Base-by-base conservation (phyloP, 2,888 invertebrate species). In the Sipha maydis region DNA sequence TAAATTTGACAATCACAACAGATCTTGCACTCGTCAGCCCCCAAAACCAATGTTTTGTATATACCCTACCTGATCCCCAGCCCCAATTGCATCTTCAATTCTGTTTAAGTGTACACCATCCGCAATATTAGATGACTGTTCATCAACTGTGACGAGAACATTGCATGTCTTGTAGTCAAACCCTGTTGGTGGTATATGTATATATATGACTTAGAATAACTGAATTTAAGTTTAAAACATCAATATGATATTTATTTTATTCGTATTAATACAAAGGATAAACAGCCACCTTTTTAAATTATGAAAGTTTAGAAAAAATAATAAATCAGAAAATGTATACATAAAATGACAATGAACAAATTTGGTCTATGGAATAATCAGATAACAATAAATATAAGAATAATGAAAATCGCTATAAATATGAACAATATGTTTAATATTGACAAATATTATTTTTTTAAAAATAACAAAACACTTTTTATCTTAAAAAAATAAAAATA, bases 121-220 rank as follows among this genome's bases (percentile, higher is more conserved):
- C 90, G 98, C 98, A 92, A 99, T 99, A 93, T 99, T 95, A 91
- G 96, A 96, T 91, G 97, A 97, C 94, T 99, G 99, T 93, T 98
- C 95, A 93, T 99, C 99, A 92, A 99, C 94, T 91, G 99, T 99
- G 93, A 99, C 96, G 93, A 99, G 95, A 91, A 99, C 97, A 94
- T 99, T 99, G 94, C 99, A 96, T 91, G 99, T 99, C 93, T 97
- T 97, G 96, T 97, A 98, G 95, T 99, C 99, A 95, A 99, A 99
- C 94, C 98, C 98, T 98, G 94, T 88, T 67, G 88, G 82, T 61
- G 88, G 80, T 76, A 88, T 75, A 86, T 86, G 79, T 38, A 73
- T 78, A 69, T 83, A 34, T 85, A n/a, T 31, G 38, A n/a, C 28
- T 73, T 11, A 67, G 25, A 77, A 31, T 69, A 85, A 54, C 25